A percentile compares a stretch with the other conserved stretches of the same genome.
These are phyloP conservation scores for Rallus crepitans DNA, from an alignment of 2,797 vertebrate species.

Conservation along the genomic window DNA sequence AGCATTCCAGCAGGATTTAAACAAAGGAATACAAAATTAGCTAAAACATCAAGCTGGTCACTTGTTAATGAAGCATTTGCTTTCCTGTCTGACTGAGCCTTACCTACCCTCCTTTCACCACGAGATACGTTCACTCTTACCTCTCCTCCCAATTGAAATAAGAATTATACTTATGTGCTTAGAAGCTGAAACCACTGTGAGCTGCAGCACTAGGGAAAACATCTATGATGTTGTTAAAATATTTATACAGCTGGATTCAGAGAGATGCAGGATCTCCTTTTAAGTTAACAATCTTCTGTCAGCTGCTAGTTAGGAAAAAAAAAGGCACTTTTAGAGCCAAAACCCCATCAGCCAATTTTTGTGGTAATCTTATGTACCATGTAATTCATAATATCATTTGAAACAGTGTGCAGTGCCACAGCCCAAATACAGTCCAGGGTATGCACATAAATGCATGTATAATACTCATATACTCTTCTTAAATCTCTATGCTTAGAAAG, in stretches of 20 bases:
- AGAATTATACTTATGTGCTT: background rate
- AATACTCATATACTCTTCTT: background rate
- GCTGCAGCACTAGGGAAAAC: constrained; percentile 27
- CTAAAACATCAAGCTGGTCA: constrained; percentile 30
- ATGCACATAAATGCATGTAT: background rate
- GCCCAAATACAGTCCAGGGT: background rate
- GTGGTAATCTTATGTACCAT: background rate
- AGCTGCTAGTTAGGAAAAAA: constrained; percentile 20
- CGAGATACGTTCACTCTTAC: background rate
- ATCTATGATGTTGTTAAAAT: constrained; percentile 58
- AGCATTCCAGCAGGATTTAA: constrained; percentile 26
- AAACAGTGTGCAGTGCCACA: background rate
- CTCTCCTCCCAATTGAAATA: background rate
- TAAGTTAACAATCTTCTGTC: constrained; percentile 57
- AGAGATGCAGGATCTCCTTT: constrained; percentile 48
- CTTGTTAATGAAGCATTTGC: constrained; percentile 57
- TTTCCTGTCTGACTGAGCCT: background rate
- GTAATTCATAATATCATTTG: constrained; percentile 18
- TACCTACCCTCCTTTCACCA: background rate
- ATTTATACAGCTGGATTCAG: constrained; percentile 62
- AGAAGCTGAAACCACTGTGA: constrained; percentile 5
- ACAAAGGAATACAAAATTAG: constrained; percentile 60
- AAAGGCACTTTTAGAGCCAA: background rate
- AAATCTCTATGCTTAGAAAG: background rate
- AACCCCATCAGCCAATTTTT: background rate